A percentile compares a stretch with the other conserved stretches of the same genome.
Evolutionary conservation across 1,140 invertebrate species (phyloP).

Genomic region (Calycopis cecrops): DNA sequence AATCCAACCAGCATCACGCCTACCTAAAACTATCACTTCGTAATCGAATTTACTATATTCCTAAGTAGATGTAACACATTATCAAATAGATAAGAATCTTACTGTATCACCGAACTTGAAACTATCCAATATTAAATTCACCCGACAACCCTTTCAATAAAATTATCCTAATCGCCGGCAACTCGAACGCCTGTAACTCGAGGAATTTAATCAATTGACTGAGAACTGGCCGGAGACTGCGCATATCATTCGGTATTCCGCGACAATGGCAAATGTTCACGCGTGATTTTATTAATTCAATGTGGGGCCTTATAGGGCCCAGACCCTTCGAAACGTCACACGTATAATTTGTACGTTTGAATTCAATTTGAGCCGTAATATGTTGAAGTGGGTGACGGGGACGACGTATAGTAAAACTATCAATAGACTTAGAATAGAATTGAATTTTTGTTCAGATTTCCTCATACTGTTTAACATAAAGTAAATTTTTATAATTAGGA

Average conservation of each 20-base stretch:
- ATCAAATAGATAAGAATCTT: background rate
- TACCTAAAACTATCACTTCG: no score
- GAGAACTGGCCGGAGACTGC: constrained; percentile 49
- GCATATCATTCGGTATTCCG: constrained; percentile 42
- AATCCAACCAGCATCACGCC: no score
- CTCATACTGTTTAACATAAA: no score
- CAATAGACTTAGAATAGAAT: no score
- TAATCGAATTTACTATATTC: no score
- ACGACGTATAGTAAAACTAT: no score
- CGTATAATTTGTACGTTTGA: constrained; percentile 23
- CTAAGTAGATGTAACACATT: no score
- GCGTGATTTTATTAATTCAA: constrained; percentile 35
- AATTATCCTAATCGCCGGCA: constrained; percentile 56
- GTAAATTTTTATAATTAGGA: no score
- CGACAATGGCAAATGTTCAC: constrained; percentile 31
- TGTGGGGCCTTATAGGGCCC: constrained; percentile 19
- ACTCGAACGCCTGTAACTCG: constrained; percentile 43
- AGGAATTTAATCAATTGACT: constrained; percentile 62
- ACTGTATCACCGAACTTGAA: background rate
- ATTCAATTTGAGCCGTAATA: constrained; percentile 17
- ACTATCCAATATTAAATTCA: background rate
- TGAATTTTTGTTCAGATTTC: no score
- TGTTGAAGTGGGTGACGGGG: background rate
- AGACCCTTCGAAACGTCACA: constrained; percentile 25
- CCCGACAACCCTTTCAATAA: constrained; percentile 27